Evolutionary conservation across 2,888 invertebrate genomes (phyloP).

Genomic region (Drosophila nr. medialis): DNA sequence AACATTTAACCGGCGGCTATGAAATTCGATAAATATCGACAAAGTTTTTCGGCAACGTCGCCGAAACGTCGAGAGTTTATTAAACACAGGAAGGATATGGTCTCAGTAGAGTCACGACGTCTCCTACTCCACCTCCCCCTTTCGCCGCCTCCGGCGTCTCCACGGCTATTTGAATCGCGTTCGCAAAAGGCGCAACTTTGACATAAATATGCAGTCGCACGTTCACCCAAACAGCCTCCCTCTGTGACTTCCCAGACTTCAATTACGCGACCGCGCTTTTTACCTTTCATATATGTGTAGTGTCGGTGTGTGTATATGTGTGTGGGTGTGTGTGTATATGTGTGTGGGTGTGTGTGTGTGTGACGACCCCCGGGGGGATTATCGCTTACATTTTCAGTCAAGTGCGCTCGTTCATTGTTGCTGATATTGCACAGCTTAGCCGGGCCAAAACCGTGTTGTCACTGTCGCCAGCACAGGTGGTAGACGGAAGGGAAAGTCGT

Average conservation of each 20-base stretch:
- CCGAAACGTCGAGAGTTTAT: slow-evolving; percentile 58
- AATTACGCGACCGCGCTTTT: slow-evolving; percentile 63
- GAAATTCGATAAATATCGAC: slow-evolving; percentile 81
- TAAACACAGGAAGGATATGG: slow-evolving; percentile 75
- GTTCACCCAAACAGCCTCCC: slow-evolving; percentile 14
- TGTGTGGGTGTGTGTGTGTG: slow-evolving; percentile 42
- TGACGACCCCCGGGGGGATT: slow-evolving; percentile 69
- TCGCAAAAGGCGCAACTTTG: slow-evolving; percentile 63
- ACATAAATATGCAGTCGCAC: slow-evolving; percentile 69
- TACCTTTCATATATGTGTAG: slow-evolving; percentile 28
- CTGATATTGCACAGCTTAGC: slow-evolving; percentile 44
- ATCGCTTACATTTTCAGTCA: slow-evolving; percentile 75
- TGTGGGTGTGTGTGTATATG: not conserved
- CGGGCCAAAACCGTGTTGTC: slow-evolving; percentile 5
- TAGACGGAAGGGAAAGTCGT: slow-evolving; percentile 61
- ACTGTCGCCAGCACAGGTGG: not conserved
- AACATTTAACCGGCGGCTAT: slow-evolving; percentile 77
- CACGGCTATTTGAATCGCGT: slow-evolving; percentile 47
- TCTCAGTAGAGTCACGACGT: slow-evolving; percentile 13
- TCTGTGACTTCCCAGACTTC: slow-evolving; percentile 62
- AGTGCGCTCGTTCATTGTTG: slow-evolving; percentile 72
- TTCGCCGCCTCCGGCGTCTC: not conserved
- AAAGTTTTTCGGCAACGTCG: slow-evolving; percentile 53
- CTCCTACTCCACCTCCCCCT: not conserved
- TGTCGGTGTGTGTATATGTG: not conserved